A percentile compares a stretch with the other conserved stretches of the same genome.
Conservation (phyloP, 2,888 invertebrate genomes). For the Agrilus cyanescens region DNA sequence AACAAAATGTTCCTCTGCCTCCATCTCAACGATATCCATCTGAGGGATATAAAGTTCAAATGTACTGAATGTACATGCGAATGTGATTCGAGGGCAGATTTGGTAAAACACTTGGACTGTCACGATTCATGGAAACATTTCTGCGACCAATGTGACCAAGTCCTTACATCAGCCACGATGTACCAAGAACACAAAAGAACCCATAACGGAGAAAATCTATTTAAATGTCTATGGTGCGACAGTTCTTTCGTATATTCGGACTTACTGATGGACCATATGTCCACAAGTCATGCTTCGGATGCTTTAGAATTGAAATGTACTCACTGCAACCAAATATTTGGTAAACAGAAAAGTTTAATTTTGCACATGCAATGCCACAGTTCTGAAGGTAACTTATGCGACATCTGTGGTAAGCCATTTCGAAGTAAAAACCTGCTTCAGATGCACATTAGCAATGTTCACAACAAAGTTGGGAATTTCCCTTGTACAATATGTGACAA, state of each 20-base stretch:
- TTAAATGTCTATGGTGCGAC: slow-evolving; percentile 36
- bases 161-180: slow-evolving; percentile 12
- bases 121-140: slow-evolving; percentile 19
- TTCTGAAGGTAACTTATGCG: slow-evolving; percentile 14
- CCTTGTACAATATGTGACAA: slow-evolving; percentile 19
- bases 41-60: slow-evolving; percentile 1
- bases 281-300: no score
- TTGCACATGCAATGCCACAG: slow-evolving; percentile 3
- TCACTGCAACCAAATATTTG: slow-evolving; percentile 34
- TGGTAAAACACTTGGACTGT: no score
- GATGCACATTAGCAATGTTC: no score
- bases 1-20: slow-evolving; percentile 3
- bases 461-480: neutral
- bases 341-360: slow-evolving; percentile 27
- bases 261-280: slow-evolving; percentile 36
- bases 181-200: slow-evolving; percentile 19
- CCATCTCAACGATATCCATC: slow-evolving; percentile 7
- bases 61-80: neutral
- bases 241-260: slow-evolving; percentile 26
- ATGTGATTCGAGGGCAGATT: no score
- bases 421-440: slow-evolving; percentile 1
- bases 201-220: slow-evolving; percentile 35
- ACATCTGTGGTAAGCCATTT: slow-evolving; percentile 26
- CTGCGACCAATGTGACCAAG: slow-evolving; percentile 22
- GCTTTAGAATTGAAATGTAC: slow-evolving; percentile 27